Conservation (phyloP, 2,113 vertebrate genomes). For the Gopherus evgoodei region DNA sequence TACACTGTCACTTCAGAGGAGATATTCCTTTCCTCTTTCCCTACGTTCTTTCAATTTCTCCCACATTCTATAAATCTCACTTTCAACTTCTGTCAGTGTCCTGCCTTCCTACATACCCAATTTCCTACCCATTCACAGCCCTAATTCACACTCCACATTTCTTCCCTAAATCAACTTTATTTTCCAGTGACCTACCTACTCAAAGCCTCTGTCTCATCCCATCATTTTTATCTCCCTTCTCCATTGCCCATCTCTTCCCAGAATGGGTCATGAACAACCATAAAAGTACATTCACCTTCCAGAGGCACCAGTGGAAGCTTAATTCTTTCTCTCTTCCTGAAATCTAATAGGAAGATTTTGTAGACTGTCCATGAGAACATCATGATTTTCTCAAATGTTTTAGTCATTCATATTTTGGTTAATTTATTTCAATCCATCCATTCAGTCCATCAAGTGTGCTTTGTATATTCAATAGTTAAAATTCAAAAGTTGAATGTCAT, state of each 20-base stretch:
- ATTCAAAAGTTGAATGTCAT: no score
- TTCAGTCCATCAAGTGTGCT: neutral
- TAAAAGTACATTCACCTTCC: neutral
- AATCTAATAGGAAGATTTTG: neutral
- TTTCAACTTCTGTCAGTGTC: neutral
- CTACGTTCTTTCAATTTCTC: neutral
- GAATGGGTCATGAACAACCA: neutral
- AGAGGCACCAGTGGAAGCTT: neutral
- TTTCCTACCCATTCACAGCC: neutral
- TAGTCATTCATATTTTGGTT: neutral
- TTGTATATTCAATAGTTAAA: neutral
- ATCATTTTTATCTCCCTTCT: neutral
- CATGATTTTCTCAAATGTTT: neutral
- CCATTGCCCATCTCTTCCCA: neutral
- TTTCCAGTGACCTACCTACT: neutral
- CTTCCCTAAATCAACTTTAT: neutral
- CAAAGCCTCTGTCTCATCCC: no score
- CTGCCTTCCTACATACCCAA: neutral
- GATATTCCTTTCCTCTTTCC: neutral
- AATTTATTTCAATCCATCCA: neutral
- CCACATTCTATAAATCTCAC: neutral
- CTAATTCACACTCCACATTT: neutral
- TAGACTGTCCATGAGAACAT: rapidly evolving
- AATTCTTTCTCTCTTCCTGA: neutral
- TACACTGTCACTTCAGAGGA: neutral